These are phyloP conservation scores for Turdus rufiventris DNA, from an alignment of 2,113 vertebrate genomes.

Conservation along the genomic window DNA sequence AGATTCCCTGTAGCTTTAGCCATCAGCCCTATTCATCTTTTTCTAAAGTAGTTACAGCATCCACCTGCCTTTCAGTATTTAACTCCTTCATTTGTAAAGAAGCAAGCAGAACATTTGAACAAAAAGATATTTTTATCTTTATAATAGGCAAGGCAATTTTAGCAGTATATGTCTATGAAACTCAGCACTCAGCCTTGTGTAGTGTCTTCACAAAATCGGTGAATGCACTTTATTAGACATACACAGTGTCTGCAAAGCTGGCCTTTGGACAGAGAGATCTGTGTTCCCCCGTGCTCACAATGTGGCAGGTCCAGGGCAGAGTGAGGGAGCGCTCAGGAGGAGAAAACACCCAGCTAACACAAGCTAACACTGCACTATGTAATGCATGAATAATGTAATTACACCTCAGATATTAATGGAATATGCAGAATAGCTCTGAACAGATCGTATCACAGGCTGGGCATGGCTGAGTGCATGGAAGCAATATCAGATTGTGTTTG, in stretches of 20 bases:
- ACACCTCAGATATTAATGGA: neutral
- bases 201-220: conserved; percentile 69
- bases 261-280: neutral
- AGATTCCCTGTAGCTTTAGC: conserved; percentile 80
- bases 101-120: conserved; percentile 76
- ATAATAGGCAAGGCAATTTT: conserved; percentile 76
- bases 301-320: neutral
- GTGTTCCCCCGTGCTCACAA: neutral
- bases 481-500: neutral
- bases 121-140: conserved; percentile 78
- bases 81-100: conserved; percentile 80
- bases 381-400: conserved; percentile 22
- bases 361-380: neutral
- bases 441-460: neutral
- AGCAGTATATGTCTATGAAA: conserved; percentile 54
- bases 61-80: conserved; percentile 82
- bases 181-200: conserved; percentile 66
- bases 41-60: conserved; percentile 76
- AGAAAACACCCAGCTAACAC: neutral
- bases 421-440: neutral
- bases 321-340: neutral
- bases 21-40: conserved; percentile 79
- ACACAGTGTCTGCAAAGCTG: conserved; percentile 24
- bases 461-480: neutral
- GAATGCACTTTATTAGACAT: conserved; percentile 58